These are phyloP conservation scores for Myotis davidii DNA, from an alignment of 2,113 vertebrate species.

Conservation along the genomic window DNA sequence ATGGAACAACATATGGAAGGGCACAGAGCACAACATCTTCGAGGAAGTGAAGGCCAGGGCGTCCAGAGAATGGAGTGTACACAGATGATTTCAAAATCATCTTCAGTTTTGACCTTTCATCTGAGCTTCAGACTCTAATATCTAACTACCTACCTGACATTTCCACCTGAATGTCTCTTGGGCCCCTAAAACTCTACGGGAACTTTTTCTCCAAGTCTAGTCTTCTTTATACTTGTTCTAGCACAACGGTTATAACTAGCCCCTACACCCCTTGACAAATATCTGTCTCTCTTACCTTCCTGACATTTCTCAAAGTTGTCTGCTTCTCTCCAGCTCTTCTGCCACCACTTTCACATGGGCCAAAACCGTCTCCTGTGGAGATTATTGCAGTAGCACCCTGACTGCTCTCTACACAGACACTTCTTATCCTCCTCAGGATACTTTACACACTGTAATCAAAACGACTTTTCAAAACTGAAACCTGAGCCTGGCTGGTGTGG, in stretches of 20 bases:
- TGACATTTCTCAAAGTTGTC: neutral
- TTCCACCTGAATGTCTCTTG: neutral
- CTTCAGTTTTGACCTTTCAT: neutral
- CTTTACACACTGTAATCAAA: neutral
- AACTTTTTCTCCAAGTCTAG: neutral
- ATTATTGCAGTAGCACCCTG: neutral
- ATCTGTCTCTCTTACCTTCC: neutral
- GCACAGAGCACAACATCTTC: neutral
- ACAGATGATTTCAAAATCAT: neutral
- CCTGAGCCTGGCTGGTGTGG: no score
- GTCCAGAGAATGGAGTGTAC: no score
- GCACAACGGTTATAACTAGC: neutral
- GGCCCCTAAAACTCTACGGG: neutral
- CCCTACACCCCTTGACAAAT: neutral
- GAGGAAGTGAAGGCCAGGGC: neutral
- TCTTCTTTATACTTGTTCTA: neutral
- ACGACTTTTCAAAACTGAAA: neutral
- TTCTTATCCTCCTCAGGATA: neutral
- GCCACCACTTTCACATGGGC: no score
- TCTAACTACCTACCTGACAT: neutral
- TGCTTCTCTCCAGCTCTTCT: neutral
- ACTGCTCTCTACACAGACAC: neutral
- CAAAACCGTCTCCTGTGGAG: neutral
- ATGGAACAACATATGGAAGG: no score
- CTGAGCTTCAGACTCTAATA: neutral